Evolutionary conservation across 2,797 vertebrate species (phyloP).

Genomic region (Rhinatrema bivittatum): DNA sequence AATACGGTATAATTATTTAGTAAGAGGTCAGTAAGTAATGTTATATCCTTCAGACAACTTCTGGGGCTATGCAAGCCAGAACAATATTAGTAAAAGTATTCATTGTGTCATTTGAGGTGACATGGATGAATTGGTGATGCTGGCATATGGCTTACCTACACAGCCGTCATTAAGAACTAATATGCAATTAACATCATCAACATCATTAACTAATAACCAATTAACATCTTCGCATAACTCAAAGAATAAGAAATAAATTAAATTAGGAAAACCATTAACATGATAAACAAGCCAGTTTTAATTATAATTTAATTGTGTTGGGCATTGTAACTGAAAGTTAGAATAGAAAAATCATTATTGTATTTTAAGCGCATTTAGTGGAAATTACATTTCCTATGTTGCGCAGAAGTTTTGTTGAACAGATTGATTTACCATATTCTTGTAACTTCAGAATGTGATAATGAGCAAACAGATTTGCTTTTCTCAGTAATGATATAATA

Average conservation of each 20-base stretch:
- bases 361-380: constrained; percentile 17
- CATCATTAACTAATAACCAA: constrained; percentile 18
- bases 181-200: background rate
- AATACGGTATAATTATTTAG: too few relatives aligned
- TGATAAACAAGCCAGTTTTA: constrained; percentile 15
- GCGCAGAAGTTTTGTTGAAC: constrained; percentile 7
- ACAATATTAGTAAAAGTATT: background rate
- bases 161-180: constrained; percentile 7
- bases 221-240: constrained; percentile 27
- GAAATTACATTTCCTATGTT: constrained; percentile 29
- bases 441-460: too few relatives aligned
- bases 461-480: too few relatives aligned
- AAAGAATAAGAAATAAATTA: constrained; percentile 7
- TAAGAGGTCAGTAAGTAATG: too few relatives aligned
- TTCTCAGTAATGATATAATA: too few relatives aligned
- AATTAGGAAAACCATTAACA: too few relatives aligned
- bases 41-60: background rate
- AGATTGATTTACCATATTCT: too few relatives aligned
- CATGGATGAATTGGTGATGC: background rate
- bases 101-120: too few relatives aligned
- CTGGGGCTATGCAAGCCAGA: background rate
- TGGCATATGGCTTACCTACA: background rate
- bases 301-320: constrained; percentile 29
- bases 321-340: background rate
- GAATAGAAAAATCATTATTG: constrained; percentile 21